Base-by-base conservation (phyloP, 2,888 invertebrate genomes). In the Leucoma salicis region DNA sequence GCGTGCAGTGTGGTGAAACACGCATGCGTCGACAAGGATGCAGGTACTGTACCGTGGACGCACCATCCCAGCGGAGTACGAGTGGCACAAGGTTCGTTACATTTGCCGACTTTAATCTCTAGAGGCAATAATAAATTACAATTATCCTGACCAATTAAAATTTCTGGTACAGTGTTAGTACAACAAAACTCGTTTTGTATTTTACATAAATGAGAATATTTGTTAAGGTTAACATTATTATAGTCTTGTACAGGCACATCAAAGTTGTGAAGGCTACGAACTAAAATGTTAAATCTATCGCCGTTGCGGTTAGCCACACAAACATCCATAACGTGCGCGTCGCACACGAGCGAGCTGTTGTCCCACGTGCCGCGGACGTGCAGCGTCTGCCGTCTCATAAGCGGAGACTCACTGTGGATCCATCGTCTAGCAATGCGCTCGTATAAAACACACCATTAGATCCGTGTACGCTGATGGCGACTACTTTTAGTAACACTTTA, bases 91-190 rank as follows among this genome's bases (percentile, higher is more conserved):
- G 5, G 25, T 25, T n/a, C n/a, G n/a, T n/a, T n/a, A n/a, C n/a
- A n/a, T n/a, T n/a, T n/a, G n/a, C n/a, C 2, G 25, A n/a, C 5
- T 13, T 28, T 28, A 18, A 15, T 31, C 35, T 35, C 15, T 12
- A 40, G 25, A n/a, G 35, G 35, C 24, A 35, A 12, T 3, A 40
- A 11, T 14, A 40, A 6, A 14, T 35, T 14, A 14, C 24, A 35
- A 15, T 40, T 40, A 29, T 40, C 39, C 21, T 40, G 39, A 2
- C 39, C 39, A 6, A 40, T 34, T 14, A 40, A 14, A 1, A 40
- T 11, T 29, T 40, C 29, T 2, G 39, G 39, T 28, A 33, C 5
- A 21, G 14, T 27, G 16, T 5, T 21, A 5, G 5, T 8, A 21
- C 6, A 21, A 21, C 16, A 21, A 21, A 8, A 21, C 2, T 21